Base-by-base conservation (phyloP, 2,113 vertebrate genomes). In the Dermatemys mawii region DNA sequence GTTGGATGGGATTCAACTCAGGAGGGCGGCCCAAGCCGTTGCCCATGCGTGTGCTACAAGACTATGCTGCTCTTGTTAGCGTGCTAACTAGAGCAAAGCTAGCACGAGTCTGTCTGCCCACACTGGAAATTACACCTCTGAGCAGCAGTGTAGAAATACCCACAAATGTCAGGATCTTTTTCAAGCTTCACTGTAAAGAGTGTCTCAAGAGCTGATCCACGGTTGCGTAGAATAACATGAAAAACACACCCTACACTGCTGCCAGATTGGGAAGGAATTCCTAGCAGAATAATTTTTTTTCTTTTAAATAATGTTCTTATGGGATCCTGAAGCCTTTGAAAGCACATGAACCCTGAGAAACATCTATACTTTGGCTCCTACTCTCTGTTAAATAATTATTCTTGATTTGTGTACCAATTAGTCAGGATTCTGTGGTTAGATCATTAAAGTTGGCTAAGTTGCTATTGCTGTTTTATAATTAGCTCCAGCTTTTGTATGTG, bases 391-490 rank as follows among this genome's bases (percentile, higher is more conserved):
- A 96, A 57, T 80, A 94, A 91, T 90, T 94, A 81, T 73, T 90
- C 60, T 63, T 90, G 63, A 80, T 86, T 93, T 92, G 53, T 48
- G 93, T 90, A 63, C 73, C 24, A 21, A 63, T 93, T 83, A 63
- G 67, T 53, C 55, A 53, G 60, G 50, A 90, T 94, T 94, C 93
- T 55, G 10, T 73, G 85, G 94, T 88, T 92, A 92, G 83, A 51
- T 83, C 67, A 93, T 75, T 49, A 76, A 67, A 73, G 70, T 44
- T 97, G 93, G 88, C 46, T 84, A 78, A 91, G 94, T 88, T 95
- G 78, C 51, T 87, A 5, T 89, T 92, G 89, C 78, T 88, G 41
- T 83, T 94, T 93, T 81, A 78, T 89, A 78, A 44, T 0, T 0
- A 89, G 55, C 53, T 49, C 29, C 70, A 5, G 26, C 84, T 97